Percentiles rank a stretch among this genome's conserved stretches.
Evolutionary conservation across 2,888 invertebrate species (phyloP).

Genomic region (Spisula subtruncata): DNA sequence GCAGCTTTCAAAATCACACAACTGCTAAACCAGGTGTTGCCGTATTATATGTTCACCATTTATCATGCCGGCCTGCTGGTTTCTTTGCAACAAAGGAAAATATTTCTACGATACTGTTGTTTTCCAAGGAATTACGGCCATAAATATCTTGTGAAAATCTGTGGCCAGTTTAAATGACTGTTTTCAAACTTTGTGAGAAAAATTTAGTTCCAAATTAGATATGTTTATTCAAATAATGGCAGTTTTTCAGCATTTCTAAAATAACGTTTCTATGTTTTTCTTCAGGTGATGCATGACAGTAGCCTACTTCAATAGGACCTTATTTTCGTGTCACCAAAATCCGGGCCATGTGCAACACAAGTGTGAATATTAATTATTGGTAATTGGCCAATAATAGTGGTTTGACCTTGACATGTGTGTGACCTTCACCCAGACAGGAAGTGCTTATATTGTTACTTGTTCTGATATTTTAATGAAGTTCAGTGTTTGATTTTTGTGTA

Average conservation of each 20-base stretch:
- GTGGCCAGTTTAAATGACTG: no score
- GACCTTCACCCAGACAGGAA: background rate
- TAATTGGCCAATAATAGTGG: background rate
- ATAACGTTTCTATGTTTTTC: slow-evolving; percentile 28
- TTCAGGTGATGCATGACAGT: slow-evolving; percentile 71
- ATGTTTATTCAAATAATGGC: background rate
- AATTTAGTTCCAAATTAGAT: background rate
- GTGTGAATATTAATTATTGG: background rate
- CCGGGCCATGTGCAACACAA: slow-evolving; percentile 71
- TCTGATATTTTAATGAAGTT: background rate
- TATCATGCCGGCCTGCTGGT: no score
- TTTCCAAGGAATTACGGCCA: no score
- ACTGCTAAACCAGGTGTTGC: no score
- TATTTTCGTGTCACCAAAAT: slow-evolving; percentile 48
- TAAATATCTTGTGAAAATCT: no score
- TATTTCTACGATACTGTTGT: no score
- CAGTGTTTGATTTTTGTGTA: background rate
- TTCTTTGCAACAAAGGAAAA: no score
- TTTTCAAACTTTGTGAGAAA: no score
- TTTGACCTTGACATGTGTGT: slow-evolving; percentile 14
- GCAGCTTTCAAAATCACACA: no score
- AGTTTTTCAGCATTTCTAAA: background rate
- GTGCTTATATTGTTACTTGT: background rate
- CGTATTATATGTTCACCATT: no score
- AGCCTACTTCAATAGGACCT: slow-evolving; percentile 28